These are phyloP conservation scores for Drosophila villosipedis DNA, from an alignment of 2,888 invertebrate genomes.

Conservation along the genomic window DNA sequence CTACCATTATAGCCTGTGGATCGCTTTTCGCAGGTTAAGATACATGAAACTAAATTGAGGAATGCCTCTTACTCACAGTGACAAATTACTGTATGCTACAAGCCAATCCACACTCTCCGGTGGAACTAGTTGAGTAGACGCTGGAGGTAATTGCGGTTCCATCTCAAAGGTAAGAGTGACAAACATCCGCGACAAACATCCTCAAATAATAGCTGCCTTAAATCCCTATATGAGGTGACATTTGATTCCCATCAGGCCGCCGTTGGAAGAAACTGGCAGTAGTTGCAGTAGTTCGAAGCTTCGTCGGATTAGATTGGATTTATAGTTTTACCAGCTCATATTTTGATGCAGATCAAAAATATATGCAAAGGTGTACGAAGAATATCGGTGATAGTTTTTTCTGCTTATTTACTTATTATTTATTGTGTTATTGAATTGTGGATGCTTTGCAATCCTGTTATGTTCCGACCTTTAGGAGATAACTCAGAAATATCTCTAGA, in stretches of 20 bases:
- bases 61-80: not conserved
- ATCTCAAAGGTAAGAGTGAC: too few relatives aligned
- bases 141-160: too few relatives aligned
- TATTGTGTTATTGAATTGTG: not conserved
- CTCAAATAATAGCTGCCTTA: too few relatives aligned
- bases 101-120: too few relatives aligned
- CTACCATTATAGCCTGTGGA: not conserved
- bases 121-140: too few relatives aligned
- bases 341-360: not conserved
- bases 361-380: too few relatives aligned
- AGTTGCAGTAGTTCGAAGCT: not conserved
- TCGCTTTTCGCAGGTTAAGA: not conserved
- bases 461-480: not conserved
- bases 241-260: not conserved
- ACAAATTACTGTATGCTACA: too few relatives aligned
- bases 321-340: not conserved
- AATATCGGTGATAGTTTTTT: not conserved
- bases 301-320: not conserved
- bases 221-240: too few relatives aligned
- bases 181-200: too few relatives aligned
- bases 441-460: not conserved
- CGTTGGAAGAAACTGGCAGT: not conserved
- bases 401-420: not conserved
- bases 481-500: not conserved
- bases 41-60: not conserved